Evolutionary conservation across 2,888 invertebrate species (phyloP), one percentile per base, ranked within the genome.

Genomic region (Reticulitermes lucifugus): DNA sequence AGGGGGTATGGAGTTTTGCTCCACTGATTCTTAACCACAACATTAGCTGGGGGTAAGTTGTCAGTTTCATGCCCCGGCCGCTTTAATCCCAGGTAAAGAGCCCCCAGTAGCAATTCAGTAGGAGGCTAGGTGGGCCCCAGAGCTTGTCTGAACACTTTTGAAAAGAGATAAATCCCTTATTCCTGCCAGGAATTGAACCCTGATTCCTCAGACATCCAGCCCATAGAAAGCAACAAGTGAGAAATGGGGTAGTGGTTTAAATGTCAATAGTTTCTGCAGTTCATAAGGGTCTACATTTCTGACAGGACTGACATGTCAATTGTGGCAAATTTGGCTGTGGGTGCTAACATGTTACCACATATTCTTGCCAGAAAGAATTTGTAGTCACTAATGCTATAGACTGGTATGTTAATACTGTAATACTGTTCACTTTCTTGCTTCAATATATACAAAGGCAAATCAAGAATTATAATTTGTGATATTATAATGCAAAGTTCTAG

Each of bases 351-450:
- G 70, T 70, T 70, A 70, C 70, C 25, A 70, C 2, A 12, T 25
- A 70, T 29, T 70, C 70, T 70, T 70, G 70, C 70, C 70, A 70
- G 70, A 70, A 7, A 70, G 9, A 70, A 25, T 10, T 12, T 29
- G 12, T 70, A 70, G 70, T 25, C 70, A 70, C 3, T 70, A 25
- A 70, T 70, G 29, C 0, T 70, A 55, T 55, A 70, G 7, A 70
- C 70, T 70, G 25, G n/a, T 70, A 70, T 14, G 14, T 70, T 70
- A 70, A 70, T 70, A 70, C 5, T 70, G 70, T 70, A 70, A n/a
- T 70, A 70, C 12, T 70, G 18, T 70, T 70, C 70, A 25, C 25
- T 25, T 25, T 2, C 29, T 25, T 70, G 70, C 70, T 70, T 29
- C 2, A 25, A 5, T 25, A 29, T 25, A 18, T 6, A 51, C 0